phyloP scores from a whole-genome alignment of 2,113 vertebrate species.

The Actenoides hombroni region DNA sequence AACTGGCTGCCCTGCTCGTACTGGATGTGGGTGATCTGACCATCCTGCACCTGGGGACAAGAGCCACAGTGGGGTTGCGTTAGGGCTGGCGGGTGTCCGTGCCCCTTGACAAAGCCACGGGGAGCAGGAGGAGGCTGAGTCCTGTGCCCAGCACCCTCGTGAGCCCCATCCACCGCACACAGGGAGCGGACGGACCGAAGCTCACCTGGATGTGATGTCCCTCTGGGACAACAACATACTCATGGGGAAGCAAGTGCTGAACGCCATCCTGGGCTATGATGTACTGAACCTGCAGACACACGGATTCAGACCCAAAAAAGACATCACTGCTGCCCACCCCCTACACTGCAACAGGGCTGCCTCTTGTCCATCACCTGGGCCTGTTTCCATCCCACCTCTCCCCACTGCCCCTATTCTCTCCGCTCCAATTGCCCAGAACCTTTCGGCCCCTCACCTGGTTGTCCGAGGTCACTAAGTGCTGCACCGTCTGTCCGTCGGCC shows the following conservation, averaged over 20 bases:
- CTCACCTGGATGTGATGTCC: conserved; percentile 95
- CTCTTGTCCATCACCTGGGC: neutral
- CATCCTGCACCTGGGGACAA: conserved; percentile 86
- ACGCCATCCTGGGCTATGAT: conserved; percentile 95
- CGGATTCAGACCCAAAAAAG: neutral
- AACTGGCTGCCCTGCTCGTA: conserved; percentile 89
- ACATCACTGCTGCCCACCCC: too few species aligned
- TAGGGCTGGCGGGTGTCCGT: rapidly evolving
- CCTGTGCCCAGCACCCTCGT: rapidly evolving
- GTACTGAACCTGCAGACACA: conserved; percentile 87
- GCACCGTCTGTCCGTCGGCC: conserved; percentile 91
- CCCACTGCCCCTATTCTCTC: neutral
- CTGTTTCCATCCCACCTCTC: neutral
- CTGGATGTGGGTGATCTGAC: conserved; percentile 93
- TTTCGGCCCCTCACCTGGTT: conserved; percentile 79
- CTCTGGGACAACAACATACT: conserved; percentile 93
- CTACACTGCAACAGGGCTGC: rapidly evolving
- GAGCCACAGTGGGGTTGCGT: rapidly evolving
- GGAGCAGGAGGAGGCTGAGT: neutral
- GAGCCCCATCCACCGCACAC: rapidly evolving
- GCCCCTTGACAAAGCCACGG: neutral
- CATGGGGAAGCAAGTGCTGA: conserved; percentile 91
- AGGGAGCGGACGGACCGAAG: neutral
- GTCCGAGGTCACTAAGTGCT: conserved; percentile 92
- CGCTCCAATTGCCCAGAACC: neutral